These are phyloP conservation scores for Antheraea pernyi DNA, from an alignment of 1,140 invertebrate species.

Conservation along the genomic window DNA sequence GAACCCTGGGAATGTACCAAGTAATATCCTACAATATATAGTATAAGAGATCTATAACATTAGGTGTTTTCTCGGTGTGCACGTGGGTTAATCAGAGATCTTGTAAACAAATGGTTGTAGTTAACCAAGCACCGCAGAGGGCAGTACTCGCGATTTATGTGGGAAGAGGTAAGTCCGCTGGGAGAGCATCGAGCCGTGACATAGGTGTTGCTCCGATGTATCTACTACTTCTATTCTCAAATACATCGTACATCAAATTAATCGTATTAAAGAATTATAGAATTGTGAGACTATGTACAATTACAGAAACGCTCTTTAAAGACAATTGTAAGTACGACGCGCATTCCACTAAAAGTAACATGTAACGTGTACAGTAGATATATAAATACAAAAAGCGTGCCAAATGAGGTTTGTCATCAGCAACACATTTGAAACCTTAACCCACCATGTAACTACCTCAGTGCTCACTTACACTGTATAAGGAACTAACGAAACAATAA, in stretches of 20 bases:
- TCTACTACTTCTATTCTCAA: neutral
- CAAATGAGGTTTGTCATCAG: too few species aligned
- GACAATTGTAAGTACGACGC: too few species aligned
- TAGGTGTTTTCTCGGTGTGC: conserved; percentile 28
- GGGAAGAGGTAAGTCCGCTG: conserved; percentile 13
- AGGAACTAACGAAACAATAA: too few species aligned
- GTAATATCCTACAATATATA: neutral
- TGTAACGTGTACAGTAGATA: too few species aligned
- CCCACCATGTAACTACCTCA: too few species aligned
- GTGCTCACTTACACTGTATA: too few species aligned
- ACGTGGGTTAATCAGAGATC: conserved; percentile 58
- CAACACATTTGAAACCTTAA: too few species aligned
- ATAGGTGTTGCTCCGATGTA: neutral
- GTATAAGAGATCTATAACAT: neutral
- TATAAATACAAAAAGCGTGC: too few species aligned
- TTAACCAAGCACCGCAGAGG: conserved; percentile 66
- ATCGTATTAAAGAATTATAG: too few species aligned
- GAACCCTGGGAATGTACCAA: neutral
- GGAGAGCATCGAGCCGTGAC: conserved; percentile 4
- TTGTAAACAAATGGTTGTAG: conserved; percentile 67
- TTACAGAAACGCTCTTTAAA: too few species aligned
- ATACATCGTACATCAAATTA: neutral
- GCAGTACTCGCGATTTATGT: conserved; percentile 68
- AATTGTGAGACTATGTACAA: too few species aligned
- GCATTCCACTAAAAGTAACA: too few species aligned